Percentiles rank a stretch among this genome's conserved stretches.
These are phyloP conservation scores for Globicephala melas DNA, from an alignment of 2,113 vertebrate genomes.

Conservation along the genomic window DNA sequence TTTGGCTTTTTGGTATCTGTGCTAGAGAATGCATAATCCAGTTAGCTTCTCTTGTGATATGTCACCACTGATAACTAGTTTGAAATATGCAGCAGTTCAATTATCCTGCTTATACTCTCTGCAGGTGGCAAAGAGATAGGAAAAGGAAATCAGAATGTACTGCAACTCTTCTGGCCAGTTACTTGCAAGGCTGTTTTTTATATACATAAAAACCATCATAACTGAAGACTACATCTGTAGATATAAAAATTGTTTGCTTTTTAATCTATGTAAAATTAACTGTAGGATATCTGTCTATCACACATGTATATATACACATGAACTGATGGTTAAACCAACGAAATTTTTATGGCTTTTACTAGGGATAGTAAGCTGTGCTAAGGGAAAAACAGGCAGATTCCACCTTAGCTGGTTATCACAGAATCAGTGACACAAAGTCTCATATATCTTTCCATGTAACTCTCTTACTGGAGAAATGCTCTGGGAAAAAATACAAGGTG, in stretches of 20 bases:
- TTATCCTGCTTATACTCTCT: not conserved
- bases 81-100: not conserved
- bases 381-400: not conserved
- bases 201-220: not conserved
- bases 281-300: not conserved
- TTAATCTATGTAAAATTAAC: not conserved
- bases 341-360: slow-evolving; percentile 63
- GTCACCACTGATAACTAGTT: not conserved
- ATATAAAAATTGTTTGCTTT: not conserved
- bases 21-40: not conserved
- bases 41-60: not conserved
- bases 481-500: not conserved
- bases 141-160: not conserved
- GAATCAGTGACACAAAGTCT: not conserved
- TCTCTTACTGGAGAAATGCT: not conserved
- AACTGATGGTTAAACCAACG: slow-evolving; percentile 18
- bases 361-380: slow-evolving; percentile 37
- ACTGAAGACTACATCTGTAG: not conserved
- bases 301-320: slow-evolving; percentile 4
- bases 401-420: not conserved
- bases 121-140: not conserved
- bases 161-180: not conserved
- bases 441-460: not conserved
- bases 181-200: not conserved
- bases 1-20: not conserved